A percentile compares a stretch with the other conserved stretches of the same genome.
These are phyloP conservation scores for Megathymus violae DNA, from an alignment of 1,140 invertebrate genomes.

Conservation along the genomic window DNA sequence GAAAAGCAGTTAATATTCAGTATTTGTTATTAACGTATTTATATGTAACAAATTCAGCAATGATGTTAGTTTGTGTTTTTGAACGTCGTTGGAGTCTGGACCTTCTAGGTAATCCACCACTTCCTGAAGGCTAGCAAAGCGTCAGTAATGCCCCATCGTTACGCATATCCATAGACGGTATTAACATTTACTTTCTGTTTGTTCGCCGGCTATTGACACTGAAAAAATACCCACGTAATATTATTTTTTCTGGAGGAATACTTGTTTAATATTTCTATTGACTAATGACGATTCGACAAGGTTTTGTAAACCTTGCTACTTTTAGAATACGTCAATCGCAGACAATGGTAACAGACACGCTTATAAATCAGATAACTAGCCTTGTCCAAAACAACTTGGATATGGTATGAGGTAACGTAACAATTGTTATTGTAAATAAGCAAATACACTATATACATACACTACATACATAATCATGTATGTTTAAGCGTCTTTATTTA, in stretches of 20 bases:
- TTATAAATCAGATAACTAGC: conserved; percentile 57
- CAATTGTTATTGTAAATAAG: conserved; percentile 37
- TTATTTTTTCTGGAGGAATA: conserved; percentile 9
- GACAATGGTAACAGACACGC: conserved; percentile 62
- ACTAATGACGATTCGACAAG: conserved; percentile 43
- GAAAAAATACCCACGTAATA: too few relatives aligned
- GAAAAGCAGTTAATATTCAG: too few relatives aligned
- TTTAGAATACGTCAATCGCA: conserved; percentile 42
- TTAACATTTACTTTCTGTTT: not conserved
- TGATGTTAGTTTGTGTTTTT: too few relatives aligned
- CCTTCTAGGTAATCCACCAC: not conserved
- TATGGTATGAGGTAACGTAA: conserved; percentile 49
- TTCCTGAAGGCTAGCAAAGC: not conserved
- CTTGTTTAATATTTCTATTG: conserved; percentile 9
- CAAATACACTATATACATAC: not conserved
- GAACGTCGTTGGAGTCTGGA: too few relatives aligned
- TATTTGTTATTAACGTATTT: too few relatives aligned
- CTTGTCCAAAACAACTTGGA: conserved; percentile 55
- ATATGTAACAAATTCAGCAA: too few relatives aligned
- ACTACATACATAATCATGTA: too few relatives aligned
- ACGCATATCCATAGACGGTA: not conserved
- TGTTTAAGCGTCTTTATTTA: too few relatives aligned
- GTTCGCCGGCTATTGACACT: not conserved
- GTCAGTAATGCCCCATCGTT: not conserved
- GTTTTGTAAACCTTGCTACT: conserved; percentile 37